These are phyloP conservation scores for Drosophila ironensis DNA, from an alignment of 1,140 invertebrate genomes.

Conservation along the genomic window DNA sequence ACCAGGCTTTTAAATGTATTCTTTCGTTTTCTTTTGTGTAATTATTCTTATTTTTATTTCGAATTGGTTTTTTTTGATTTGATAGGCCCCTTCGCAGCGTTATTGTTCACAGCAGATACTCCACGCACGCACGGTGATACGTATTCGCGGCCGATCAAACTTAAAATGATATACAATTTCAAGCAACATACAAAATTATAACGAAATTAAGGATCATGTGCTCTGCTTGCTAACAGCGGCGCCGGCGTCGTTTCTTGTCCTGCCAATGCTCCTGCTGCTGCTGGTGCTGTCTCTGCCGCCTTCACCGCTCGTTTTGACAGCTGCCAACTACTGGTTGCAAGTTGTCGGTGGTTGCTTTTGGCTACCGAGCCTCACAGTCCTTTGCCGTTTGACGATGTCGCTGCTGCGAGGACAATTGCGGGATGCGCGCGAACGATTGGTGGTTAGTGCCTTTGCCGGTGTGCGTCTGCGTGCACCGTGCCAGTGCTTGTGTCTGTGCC, in stretches of 20 bases:
- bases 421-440: constrained; percentile 77
- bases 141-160: constrained; percentile 82
- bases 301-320: too few relatives aligned
- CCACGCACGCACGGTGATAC: constrained; percentile 72
- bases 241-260: constrained; percentile 28
- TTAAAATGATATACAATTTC: constrained; percentile 82
- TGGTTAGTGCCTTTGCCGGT: constrained; percentile 53
- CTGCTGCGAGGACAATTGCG: constrained; percentile 61
- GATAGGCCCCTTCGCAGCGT: too few relatives aligned
- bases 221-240: constrained; percentile 38
- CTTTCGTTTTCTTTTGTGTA: constrained; percentile 1
- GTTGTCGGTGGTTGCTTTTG: neutral
- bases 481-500: neutral
- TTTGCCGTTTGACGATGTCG: constrained; percentile 14
- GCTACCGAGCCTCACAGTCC: too few relatives aligned
- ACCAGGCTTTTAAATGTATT: too few relatives aligned
- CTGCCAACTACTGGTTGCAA: neutral
- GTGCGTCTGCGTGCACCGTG: neutral
- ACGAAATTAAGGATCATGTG: constrained; percentile 82
- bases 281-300: constrained; percentile 3
- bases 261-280: constrained; percentile 5
- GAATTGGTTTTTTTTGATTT: neutral
- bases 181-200: constrained; percentile 82
- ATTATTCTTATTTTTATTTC: constrained; percentile 5
- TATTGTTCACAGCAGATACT: constrained; percentile 22